phyloP scores from a whole-genome alignment of 2,113 vertebrate genomes.

The Cottus gobio region DNA sequence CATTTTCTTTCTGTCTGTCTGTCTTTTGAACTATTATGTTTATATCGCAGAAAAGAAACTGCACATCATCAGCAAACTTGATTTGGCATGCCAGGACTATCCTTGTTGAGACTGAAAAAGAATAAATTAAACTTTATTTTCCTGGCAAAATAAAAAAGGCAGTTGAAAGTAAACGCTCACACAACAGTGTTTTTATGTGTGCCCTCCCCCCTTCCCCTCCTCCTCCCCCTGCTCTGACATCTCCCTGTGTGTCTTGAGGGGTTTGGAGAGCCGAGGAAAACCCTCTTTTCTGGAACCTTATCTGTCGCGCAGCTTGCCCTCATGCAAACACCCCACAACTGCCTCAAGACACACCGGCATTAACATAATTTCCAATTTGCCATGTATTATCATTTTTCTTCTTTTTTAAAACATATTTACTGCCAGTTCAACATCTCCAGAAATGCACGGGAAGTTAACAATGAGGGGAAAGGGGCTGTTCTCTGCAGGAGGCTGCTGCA shows the following conservation, averaged over 20 bases:
- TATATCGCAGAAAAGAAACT: neutral
- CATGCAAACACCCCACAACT: slow-evolving; percentile 52
- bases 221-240: slow-evolving; percentile 33
- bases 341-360: slow-evolving; percentile 73
- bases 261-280: slow-evolving; percentile 66
- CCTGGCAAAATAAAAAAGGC: slow-evolving; percentile 44
- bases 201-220: neutral
- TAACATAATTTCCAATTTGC: slow-evolving; percentile 80
- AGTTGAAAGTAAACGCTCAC: slow-evolving; percentile 57
- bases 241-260: slow-evolving; percentile 67
- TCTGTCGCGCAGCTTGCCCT: slow-evolving; percentile 64
- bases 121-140: slow-evolving; percentile 46
- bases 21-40: neutral
- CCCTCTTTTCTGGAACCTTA: slow-evolving; percentile 72
- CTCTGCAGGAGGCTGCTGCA: neutral
- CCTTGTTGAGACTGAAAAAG: neutral
- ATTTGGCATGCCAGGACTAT: slow-evolving; percentile 26
- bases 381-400: slow-evolving; percentile 29
- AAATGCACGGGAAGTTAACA: slow-evolving; percentile 39
- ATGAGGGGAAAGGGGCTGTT: neutral
- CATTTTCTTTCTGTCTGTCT: neutral
- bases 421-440: slow-evolving; percentile 30
- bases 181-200: slow-evolving; percentile 38
- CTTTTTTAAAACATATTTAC: slow-evolving; percentile 44
- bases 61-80: slow-evolving; percentile 23